phyloP scores from a whole-genome alignment of 1,140 invertebrate species.

The Cydia splendana region DNA sequence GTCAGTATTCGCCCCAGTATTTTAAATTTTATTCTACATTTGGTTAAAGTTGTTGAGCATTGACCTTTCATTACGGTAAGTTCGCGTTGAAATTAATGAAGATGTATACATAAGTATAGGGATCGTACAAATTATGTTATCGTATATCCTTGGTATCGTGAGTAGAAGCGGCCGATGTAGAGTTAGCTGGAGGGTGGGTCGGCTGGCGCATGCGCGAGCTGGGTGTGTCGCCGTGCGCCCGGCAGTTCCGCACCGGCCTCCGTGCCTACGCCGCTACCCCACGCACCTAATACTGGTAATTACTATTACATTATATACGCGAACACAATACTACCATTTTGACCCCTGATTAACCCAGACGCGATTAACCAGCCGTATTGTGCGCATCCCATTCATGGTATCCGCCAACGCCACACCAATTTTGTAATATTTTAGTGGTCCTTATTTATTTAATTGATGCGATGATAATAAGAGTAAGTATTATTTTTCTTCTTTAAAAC shows the following conservation, averaged over 20 bases:
- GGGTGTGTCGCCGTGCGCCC: slow-evolving; percentile 66
- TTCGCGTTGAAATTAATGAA: too few relatives aligned
- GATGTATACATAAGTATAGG: too few relatives aligned
- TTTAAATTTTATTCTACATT: too few relatives aligned
- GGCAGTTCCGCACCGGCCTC: slow-evolving; percentile 48
- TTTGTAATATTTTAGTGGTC: slow-evolving; percentile 28
- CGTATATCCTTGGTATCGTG: background rate
- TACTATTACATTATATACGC: slow-evolving; percentile 39
- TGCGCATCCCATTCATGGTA: slow-evolving; percentile 50
- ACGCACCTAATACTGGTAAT: slow-evolving; percentile 51
- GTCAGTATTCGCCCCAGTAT: too few relatives aligned
- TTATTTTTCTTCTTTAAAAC: background rate
- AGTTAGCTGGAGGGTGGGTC: slow-evolving; percentile 44
- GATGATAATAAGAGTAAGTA: background rate
- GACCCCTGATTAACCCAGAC: background rate
- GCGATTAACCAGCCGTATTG: background rate
- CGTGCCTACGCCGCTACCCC: slow-evolving; percentile 54
- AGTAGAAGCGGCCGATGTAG: slow-evolving; percentile 21
- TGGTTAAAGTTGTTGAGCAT: too few relatives aligned
- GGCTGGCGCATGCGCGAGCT: slow-evolving; percentile 66
- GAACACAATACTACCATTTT: slow-evolving; percentile 19
- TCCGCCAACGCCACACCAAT: slow-evolving; percentile 53
- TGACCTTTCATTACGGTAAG: too few relatives aligned
- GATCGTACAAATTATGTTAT: background rate
- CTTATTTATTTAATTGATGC: slow-evolving; percentile 33